Evolutionary conservation across 1,140 invertebrate genomes (phyloP), one percentile per base, ranked within the genome.

Genomic region (Helicoverpa armigera): DNA sequence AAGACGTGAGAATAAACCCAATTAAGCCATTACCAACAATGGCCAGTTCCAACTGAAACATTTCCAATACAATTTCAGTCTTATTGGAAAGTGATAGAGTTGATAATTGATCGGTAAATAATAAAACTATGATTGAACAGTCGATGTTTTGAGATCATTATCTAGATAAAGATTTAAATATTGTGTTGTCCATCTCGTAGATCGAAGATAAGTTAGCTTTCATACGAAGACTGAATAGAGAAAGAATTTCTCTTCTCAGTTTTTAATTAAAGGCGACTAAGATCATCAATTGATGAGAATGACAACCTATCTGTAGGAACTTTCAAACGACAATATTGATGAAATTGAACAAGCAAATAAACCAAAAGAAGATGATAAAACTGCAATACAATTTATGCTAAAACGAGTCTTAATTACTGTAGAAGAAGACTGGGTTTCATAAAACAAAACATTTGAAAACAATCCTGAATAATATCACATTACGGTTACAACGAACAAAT

Each of bases 21-120:
- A 79, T 79, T 79, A 79, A 79, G 7, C 51, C 53, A 79, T 79
- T 58, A 70, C 65, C n/a, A 58, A 70, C 53, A 70, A 79, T 50
- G 53, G 31, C 51, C 58, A n/a, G 75, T 76, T 43, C 56, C 54
- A 43, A 67, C 54, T 48, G 1, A 18, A 43, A 35, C n/a, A 53
- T 31, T 77, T 5, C 13, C 31, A 43, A 14, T 48, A 50, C 11
- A 67, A 53, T 51, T 11, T 56, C 13, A 35, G 2, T 35, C 12
- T 18, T 53, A 53, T n/a, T 14, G 0, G n/a, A 67, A 67, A 67
- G n/a, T 50, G 14, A 48, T 79, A 79, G 51, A 58, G 53, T 58
- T 50, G 3, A 56, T 14, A 53, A 77, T 67, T 35, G 61, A 23
- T 10, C 14, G 14, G 9, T n/a, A 31, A 14, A 23, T 10, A 43